Conservation (phyloP, 2,888 invertebrate genomes). For the Seira ritae region DNA sequence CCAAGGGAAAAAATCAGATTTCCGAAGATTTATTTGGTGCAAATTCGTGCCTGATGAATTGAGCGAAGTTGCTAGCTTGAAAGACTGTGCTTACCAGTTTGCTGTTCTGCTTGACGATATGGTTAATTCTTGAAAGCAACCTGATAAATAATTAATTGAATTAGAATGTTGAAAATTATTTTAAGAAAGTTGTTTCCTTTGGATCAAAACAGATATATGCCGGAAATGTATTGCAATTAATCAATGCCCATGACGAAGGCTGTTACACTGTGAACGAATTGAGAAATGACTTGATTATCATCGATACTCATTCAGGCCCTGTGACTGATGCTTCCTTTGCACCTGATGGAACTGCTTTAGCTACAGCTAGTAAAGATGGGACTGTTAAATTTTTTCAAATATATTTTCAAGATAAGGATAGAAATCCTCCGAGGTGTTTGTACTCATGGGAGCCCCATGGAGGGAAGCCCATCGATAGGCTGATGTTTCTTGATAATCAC, state of each 20-base stretch:
- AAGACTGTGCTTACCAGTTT: slow-evolving; percentile 86
- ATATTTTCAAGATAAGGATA: slow-evolving; percentile 61
- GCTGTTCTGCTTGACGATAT: slow-evolving; percentile 86
- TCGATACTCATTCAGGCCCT: slow-evolving; percentile 80
- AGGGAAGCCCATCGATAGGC: slow-evolving; percentile 88
- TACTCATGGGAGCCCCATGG: slow-evolving; percentile 96
- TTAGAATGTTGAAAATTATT: slow-evolving; percentile 26
- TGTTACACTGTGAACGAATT: slow-evolving; percentile 75
- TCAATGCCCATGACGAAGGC: slow-evolving; percentile 76
- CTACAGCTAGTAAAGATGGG: slow-evolving; percentile 92
- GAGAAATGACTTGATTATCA: slow-evolving; percentile 79
- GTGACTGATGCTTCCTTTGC: slow-evolving; percentile 93
- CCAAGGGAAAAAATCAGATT: slow-evolving; percentile 53
- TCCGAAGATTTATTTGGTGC: slow-evolving; percentile 92
- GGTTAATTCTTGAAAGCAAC: slow-evolving; percentile 72
- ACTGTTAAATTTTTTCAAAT: slow-evolving; percentile 88
- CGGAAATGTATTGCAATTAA: slow-evolving; percentile 78
- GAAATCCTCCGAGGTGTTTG: slow-evolving; percentile 83
- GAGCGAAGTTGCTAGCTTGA: slow-evolving; percentile 75
- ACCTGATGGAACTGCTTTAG: slow-evolving; percentile 95
- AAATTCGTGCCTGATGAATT: slow-evolving; percentile 87
- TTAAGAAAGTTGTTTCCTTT: too few species aligned
- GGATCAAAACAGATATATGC: slow-evolving; percentile 79
- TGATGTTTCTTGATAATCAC: slow-evolving; percentile 96
- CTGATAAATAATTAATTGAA: slow-evolving; percentile 77